Percentiles rank a stretch among this genome's conserved stretches.
phyloP scores from a whole-genome alignment of 2,888 invertebrate species.

The Ophion ellenae region DNA sequence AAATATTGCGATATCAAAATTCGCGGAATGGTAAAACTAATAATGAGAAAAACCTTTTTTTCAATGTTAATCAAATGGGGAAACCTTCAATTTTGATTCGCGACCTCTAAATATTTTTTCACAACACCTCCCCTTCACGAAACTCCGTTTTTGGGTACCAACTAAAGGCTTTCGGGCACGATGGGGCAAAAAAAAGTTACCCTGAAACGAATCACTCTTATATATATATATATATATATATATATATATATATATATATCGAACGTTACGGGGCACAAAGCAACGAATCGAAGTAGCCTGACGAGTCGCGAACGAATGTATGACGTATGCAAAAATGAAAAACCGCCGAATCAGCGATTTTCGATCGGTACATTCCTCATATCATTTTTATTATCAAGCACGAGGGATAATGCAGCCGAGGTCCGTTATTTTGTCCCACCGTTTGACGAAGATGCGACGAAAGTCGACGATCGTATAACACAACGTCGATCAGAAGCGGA shows the following conservation, averaged over 20 bases:
- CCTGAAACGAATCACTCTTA: too few relatives aligned
- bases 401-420: neutral
- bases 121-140: too few relatives aligned
- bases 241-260: neutral
- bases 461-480: neutral
- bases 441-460: neutral
- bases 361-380: slow-evolving; percentile 54
- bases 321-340: slow-evolving; percentile 75
- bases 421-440: neutral
- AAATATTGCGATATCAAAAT: too few relatives aligned
- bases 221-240: too few relatives aligned
- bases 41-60: too few relatives aligned
- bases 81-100: too few relatives aligned
- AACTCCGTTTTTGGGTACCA: too few relatives aligned
- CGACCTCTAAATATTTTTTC: too few relatives aligned
- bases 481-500: neutral
- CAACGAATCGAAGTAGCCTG: slow-evolving; percentile 24
- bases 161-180: too few relatives aligned
- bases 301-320: slow-evolving; percentile 69
- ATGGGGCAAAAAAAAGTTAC: too few relatives aligned
- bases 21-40: too few relatives aligned
- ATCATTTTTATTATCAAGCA: slow-evolving; percentile 24
- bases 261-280: slow-evolving; percentile 17
- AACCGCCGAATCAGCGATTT: slow-evolving; percentile 77
- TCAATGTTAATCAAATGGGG: too few relatives aligned